A percentile compares a stretch with the other conserved stretches of the same genome.
Conservation (phyloP, 2,888 invertebrate species). For the Griposia aprilina region DNA sequence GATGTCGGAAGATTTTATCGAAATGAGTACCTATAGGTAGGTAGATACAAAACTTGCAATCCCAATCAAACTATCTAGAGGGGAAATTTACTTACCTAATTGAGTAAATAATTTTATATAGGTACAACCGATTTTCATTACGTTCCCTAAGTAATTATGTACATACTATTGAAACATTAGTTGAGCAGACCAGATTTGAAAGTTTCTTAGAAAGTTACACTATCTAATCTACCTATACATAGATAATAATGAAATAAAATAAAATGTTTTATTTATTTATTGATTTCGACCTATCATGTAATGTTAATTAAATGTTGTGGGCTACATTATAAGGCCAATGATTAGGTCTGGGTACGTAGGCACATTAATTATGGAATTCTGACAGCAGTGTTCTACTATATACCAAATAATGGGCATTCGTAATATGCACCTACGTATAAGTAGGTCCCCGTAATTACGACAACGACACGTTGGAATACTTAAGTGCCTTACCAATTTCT, state of each 20-base stretch:
- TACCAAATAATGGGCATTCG: background rate
- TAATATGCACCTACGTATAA: background rate
- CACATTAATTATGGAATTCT: background rate
- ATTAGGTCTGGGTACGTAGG: background rate
- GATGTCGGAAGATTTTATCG: background rate
- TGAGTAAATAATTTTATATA: background rate
- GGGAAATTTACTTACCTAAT: background rate
- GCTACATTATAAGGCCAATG: background rate
- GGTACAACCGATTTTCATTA: background rate
- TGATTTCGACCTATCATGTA: no score
- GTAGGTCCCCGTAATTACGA: background rate
- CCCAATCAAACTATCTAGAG: background rate
- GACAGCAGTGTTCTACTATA: background rate
- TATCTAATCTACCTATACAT: background rate
- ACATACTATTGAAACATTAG: constrained; percentile 33
- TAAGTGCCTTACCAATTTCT: background rate
- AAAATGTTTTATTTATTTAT: no score
- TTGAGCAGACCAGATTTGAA: constrained; percentile 51
- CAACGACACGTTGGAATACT: no score
- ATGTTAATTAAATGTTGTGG: background rate
- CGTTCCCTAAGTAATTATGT: background rate
- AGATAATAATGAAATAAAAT: background rate
- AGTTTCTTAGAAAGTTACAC: background rate
- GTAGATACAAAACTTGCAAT: background rate
- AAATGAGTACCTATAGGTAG: background rate